These are phyloP conservation scores for Sebastes vulpes DNA, from an alignment of 2,797 vertebrate genomes.

Conservation along the genomic window DNA sequence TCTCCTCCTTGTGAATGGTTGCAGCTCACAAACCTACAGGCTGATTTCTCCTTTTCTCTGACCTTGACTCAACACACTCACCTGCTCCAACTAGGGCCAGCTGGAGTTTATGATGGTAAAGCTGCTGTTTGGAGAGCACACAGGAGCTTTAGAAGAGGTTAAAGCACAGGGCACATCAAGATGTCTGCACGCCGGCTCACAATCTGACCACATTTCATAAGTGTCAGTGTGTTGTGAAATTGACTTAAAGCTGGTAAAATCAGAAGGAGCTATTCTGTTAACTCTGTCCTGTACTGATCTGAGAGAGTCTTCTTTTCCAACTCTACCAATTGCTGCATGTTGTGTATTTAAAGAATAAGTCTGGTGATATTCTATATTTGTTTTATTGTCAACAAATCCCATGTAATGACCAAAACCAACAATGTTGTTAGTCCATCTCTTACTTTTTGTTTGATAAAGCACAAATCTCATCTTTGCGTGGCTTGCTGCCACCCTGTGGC, in stretches of 20 bases:
- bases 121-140: slow-evolving; percentile 52
- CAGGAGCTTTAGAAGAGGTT: slow-evolving; percentile 26
- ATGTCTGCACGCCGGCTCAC: slow-evolving; percentile 28
- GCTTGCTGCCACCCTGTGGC: not conserved
- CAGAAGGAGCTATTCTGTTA: not conserved
- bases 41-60: not conserved
- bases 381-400: not conserved
- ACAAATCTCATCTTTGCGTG: not conserved
- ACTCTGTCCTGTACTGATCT: not conserved
- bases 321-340: not conserved
- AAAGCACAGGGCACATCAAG: slow-evolving; percentile 51
- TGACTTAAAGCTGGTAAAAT: not conserved
- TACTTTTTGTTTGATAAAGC: not conserved
- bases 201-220: not conserved
- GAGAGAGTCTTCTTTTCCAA: not conserved
- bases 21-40: slow-evolving; percentile 1
- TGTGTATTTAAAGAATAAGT: not conserved
- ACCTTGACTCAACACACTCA: slow-evolving; percentile 34
- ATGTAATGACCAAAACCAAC: not conserved
- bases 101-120: not conserved
- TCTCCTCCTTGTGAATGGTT: not conserved
- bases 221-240: not conserved
- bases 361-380: not conserved
- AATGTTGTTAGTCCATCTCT: not conserved
- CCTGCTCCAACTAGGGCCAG: slow-evolving; percentile 19